Conservation (phyloP, 2,797 vertebrate genomes). For the Melanotaenia pygmaea region DNA sequence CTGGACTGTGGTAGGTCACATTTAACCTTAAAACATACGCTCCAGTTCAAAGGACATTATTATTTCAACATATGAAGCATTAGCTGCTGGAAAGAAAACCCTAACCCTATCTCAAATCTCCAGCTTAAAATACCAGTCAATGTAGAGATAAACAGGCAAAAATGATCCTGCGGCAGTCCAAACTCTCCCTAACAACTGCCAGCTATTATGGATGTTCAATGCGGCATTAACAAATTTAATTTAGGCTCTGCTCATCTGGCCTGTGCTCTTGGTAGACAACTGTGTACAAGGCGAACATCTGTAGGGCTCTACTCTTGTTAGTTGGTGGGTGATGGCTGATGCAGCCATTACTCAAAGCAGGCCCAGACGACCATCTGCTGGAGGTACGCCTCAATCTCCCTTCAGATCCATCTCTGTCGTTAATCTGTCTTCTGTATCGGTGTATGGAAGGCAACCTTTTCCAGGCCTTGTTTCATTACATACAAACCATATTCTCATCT, state of each 20-base stretch:
- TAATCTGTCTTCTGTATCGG: slow-evolving; percentile 58
- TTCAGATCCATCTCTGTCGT: slow-evolving; percentile 79
- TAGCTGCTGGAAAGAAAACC: background rate
- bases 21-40: slow-evolving; percentile 25
- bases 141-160: background rate
- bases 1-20: slow-evolving; percentile 34
- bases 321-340: slow-evolving; percentile 61
- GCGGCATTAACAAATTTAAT: slow-evolving; percentile 71
- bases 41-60: slow-evolving; percentile 28
- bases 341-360: slow-evolving; percentile 75
- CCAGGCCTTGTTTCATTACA: slow-evolving; percentile 14
- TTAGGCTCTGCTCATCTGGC: slow-evolving; percentile 61
- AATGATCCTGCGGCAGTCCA: slow-evolving; percentile 10
- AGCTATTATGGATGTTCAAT: slow-evolving; percentile 58
- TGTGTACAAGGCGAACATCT: slow-evolving; percentile 75
- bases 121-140: background rate
- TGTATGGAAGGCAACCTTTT: slow-evolving; percentile 26
- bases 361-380: slow-evolving; percentile 80
- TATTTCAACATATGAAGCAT: slow-evolving; percentile 10
- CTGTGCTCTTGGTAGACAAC: slow-evolving; percentile 51
- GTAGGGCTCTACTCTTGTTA: slow-evolving; percentile 67
- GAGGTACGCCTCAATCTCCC: slow-evolving; percentile 72
- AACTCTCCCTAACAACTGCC: slow-evolving; percentile 35
- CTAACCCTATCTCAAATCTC: slow-evolving; percentile 3
- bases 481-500: background rate